Conservation (phyloP, 2,113 vertebrate genomes). For the Opisthocomus hoazin region DNA sequence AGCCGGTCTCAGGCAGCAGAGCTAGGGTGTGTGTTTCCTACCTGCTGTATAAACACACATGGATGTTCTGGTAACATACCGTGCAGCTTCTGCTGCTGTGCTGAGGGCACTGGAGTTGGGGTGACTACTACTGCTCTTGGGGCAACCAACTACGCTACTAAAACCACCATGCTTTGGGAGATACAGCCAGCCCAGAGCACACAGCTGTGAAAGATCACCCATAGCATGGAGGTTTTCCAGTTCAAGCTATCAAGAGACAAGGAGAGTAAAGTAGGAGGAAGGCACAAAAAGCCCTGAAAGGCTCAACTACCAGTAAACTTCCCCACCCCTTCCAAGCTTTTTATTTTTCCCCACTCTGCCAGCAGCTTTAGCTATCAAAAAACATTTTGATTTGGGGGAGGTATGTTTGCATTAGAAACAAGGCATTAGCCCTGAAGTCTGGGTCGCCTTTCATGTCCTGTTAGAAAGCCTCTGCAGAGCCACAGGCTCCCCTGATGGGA, state of each 20-base stretch:
- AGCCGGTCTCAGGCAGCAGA: background rate
- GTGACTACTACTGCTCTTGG: background rate
- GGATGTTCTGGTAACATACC: background rate
- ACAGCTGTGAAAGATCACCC: background rate
- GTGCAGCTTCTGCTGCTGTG: background rate
- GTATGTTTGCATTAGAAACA: fast-evolving
- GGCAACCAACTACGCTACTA: background rate
- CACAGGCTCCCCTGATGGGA: background rate
- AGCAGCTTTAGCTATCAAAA: background rate
- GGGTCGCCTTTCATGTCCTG: fast-evolving
- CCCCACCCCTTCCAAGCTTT: background rate
- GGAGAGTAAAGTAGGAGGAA: background rate
- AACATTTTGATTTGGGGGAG: background rate
- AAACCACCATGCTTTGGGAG: fast-evolving
- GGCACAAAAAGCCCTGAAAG: background rate
- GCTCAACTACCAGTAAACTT: background rate
- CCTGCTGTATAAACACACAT: background rate
- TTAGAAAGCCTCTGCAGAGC: background rate
- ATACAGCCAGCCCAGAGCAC: fast-evolving
- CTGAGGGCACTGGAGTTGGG: background rate
- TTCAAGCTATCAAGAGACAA: background rate
- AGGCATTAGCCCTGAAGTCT: background rate
- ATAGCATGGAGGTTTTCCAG: fast-evolving
- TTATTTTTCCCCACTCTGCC: background rate
- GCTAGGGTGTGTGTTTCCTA: background rate